A percentile compares a stretch with the other conserved stretches of the same genome.
phyloP scores from a whole-genome alignment of 2,888 invertebrate genomes.

The Amaurobius ferox region DNA sequence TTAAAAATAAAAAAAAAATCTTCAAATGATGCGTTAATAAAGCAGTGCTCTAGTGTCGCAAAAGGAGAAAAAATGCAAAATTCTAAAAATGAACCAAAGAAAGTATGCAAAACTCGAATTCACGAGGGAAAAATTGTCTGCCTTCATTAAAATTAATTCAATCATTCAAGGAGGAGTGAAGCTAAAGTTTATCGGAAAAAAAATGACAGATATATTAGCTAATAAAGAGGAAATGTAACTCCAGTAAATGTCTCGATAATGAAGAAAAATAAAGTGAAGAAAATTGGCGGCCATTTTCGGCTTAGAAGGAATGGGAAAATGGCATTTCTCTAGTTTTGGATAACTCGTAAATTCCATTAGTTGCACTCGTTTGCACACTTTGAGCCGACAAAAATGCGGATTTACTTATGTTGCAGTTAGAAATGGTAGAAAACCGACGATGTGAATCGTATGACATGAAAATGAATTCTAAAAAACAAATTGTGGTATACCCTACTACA shows the following conservation, averaged over 20 bases:
- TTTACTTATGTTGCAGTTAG: too few species aligned
- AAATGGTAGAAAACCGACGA: too few species aligned
- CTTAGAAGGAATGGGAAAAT: neutral
- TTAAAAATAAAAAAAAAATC: neutral
- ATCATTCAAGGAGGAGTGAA: slow-evolving; percentile 23
- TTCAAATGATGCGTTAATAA: slow-evolving; percentile 32
- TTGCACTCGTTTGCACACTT: neutral
- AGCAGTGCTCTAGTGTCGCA: neutral
- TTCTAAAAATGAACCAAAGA: neutral
- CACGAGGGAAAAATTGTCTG: neutral
- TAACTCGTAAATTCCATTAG: too few species aligned
- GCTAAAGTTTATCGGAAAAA: slow-evolving; percentile 5
- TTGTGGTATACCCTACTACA: too few species aligned
- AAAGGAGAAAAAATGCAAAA: neutral
- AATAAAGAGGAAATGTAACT: neutral
- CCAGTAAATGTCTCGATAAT: neutral
- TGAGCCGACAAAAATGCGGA: neutral
- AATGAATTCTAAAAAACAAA: too few species aligned
- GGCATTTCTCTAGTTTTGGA: neutral
- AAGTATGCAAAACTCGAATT: neutral
- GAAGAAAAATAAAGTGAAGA: neutral
- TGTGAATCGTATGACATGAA: too few species aligned
- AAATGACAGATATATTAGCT: neutral
- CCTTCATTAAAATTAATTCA: slow-evolving; percentile 62
- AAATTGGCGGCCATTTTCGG: neutral